Conservation (phyloP, 2,888 invertebrate genomes). For the Cheilosia scutellata region DNA sequence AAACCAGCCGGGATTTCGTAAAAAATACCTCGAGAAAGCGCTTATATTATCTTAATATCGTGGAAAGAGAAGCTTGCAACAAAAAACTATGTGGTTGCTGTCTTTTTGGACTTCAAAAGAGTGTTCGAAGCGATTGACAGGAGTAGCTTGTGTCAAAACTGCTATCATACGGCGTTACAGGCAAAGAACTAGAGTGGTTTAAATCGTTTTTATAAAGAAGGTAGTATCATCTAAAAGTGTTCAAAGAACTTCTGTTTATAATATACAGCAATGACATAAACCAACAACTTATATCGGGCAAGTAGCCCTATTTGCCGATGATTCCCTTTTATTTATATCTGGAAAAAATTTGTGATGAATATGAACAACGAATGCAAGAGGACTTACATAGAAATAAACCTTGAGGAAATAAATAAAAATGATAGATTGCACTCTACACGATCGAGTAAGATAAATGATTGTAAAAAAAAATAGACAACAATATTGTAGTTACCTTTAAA, state of each 20-base stretch:
- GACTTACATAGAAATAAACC: too few relatives aligned
- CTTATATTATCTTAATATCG: neutral
- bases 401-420: too few relatives aligned
- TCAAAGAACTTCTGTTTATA: too few relatives aligned
- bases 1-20: neutral
- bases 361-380: too few relatives aligned
- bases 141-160: neutral
- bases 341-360: too few relatives aligned
- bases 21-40: neutral
- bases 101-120: neutral
- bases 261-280: too few relatives aligned
- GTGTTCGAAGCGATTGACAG: neutral
- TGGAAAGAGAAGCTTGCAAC: neutral
- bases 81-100: neutral
- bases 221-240: too few relatives aligned
- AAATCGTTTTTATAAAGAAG: too few relatives aligned
- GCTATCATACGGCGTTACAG: neutral
- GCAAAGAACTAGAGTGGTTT: too few relatives aligned
- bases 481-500: conserved; percentile 81
- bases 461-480: neutral
- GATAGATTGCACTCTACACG: too few relatives aligned
- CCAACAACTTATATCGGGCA: too few relatives aligned
- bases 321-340: neutral
- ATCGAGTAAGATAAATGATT: neutral
- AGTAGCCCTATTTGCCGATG: too few relatives aligned